Base-by-base conservation (phyloP, 2,888 invertebrate species). In the Eupithecia tripunctaria region DNA sequence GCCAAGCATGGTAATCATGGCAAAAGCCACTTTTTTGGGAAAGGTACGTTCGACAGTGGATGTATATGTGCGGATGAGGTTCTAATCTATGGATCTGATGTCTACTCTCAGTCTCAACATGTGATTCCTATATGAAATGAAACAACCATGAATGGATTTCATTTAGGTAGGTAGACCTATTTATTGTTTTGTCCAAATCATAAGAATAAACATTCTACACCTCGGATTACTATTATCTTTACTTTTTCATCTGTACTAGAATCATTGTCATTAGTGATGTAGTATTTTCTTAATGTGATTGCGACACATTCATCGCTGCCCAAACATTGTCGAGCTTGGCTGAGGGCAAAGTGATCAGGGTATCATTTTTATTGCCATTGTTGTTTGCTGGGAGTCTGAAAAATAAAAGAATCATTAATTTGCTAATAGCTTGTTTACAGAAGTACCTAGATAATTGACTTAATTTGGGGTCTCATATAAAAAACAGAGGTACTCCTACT, bases 381-480 rank as follows among this genome's bases (percentile, higher is more conserved):
- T 91, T 87, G 89, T 87, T 90, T 76, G 84, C 91, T 92, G 91
- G 88, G 76, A 88, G 84, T 84, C 95, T 95, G 91, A 14, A 74
- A 72, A 67, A 43, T 43, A 32, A 32, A 25, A 8, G 12, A 27
- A n/a, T 32, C n/a, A 25, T 41, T 36, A 56, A 56, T 51, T 51
- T 21, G 10, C n/a, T 47, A 47, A n/a, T 18, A 43, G 43, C 6
- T n/a, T n/a, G n/a, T n/a, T n/a, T n/a, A n/a, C 29, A 29, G 1
- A 5, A 32, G 7, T 32, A 5, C n/a, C 0, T 43, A 41, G 15
- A 15, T 18, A n/a, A 43, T 10, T 51, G 7, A 56, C 25, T 56
- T 25, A 14, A 56, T 25, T 12, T 25, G 2, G 21, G 10, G 12
- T 51, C 21, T n/a, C 8, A n/a, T 18, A 14, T 38, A n/a, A n/a